A percentile compares a stretch with the other conserved stretches of the same genome.
Conservation (phyloP, 2,888 invertebrate genomes). For the Dione juno region DNA sequence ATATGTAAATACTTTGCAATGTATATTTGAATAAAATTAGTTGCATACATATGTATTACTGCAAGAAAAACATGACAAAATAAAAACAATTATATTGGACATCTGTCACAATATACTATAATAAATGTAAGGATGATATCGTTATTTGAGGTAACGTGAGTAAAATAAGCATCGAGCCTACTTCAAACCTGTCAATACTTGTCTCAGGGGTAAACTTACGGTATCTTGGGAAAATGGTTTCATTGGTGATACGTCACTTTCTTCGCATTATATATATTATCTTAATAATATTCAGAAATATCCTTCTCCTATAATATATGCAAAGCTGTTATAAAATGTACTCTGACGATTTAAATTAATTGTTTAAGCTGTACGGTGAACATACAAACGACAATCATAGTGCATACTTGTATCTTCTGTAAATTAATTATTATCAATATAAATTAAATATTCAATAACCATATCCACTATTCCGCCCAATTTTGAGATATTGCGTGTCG, state of each 20-base stretch:
- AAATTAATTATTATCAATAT: no score
- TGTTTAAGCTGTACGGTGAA: no score
- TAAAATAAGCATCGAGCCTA: slow-evolving; percentile 40
- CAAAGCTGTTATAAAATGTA: slow-evolving; percentile 1
- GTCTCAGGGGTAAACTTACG: slow-evolving; percentile 31
- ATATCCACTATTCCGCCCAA: no score
- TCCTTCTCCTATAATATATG: background rate
- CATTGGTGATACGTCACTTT: slow-evolving; percentile 29
- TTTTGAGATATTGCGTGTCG: no score
- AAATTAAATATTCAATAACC: no score
- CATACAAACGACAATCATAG: no score
- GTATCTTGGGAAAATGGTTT: slow-evolving; percentile 39
- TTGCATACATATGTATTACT: no score
- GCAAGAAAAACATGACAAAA: background rate
- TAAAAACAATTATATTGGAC: background rate
- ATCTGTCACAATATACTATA: background rate
- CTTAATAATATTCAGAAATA: background rate
- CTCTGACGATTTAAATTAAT: no score
- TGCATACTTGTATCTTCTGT: no score
- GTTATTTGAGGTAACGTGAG: slow-evolving; percentile 27
- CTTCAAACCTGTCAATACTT: slow-evolving; percentile 44
- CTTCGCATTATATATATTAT: slow-evolving; percentile 1
- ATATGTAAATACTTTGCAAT: no score
- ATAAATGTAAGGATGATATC: background rate
- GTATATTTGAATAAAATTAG: no score